Evolutionary conservation across 2,888 invertebrate genomes (phyloP), one percentile per base, ranked within the genome.

Genomic region (Catocala fraxini): DNA sequence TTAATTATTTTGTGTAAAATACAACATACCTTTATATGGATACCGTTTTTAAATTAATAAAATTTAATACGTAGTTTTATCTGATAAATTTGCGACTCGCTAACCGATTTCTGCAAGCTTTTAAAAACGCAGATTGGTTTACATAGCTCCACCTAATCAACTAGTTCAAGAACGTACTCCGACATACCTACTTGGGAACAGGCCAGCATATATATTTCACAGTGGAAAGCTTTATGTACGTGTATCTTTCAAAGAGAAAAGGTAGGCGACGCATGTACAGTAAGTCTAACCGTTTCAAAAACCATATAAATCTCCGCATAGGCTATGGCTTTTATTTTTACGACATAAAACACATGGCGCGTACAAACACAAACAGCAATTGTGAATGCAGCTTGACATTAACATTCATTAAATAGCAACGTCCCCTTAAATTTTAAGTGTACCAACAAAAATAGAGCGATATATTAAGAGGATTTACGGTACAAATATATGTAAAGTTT

Each of bases 401-500:
- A 91, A 91, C 90, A 90, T 92, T 90, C 90, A 90, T 91, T 90
- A 92, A 92, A 92, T 90, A 90, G 90, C 87, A 84, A 82, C 82
- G 84, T 91, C 85, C 89, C 72, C 78, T 91, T 88, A 91, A 92
- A 92, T 93, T 90, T 91, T 88, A 86, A 88, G 88, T 86, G 84
- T 82, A 85, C 89, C 85, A 89, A 91, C 93, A 94, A 94, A 93
- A 93, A 94, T 94, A 93, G 90, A 93, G 93, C 92, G 80, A 93
- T 94, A 93, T 88, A 93, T 93, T 93, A 92, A 81, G 79, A 90
- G 93, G 94, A 94, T 94, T 94, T 93, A 94, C 91, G 91, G 91
- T 90, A 93, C 94, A 94, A 94, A 94, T 94, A 94, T 94, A 94
- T 94, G 94, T 94, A 92, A 94, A 94, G 94, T 94, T 94, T 93